Evolutionary conservation across 2,797 vertebrate species (phyloP).

Genomic region (Crenichthys baileyi): DNA sequence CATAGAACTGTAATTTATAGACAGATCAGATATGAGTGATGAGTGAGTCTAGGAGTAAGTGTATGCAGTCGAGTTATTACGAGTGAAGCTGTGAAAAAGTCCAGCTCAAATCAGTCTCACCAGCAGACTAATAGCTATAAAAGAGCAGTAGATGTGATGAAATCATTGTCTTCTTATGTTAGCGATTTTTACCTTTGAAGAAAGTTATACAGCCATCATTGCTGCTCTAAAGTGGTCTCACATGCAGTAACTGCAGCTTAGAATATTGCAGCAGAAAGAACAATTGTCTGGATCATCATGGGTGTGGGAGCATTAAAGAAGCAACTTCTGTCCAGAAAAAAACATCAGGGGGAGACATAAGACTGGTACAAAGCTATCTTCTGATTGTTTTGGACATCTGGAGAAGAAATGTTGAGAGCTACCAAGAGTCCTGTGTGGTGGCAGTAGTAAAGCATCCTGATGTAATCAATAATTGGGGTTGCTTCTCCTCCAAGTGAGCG

Average conservation of each 20-base stretch:
- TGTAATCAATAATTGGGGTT: too few species aligned
- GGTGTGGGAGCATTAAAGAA: background rate
- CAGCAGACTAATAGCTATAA: background rate
- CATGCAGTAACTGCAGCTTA: background rate
- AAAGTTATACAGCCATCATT: background rate
- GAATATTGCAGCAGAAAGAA: background rate
- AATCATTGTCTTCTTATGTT: background rate
- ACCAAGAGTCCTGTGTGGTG: too few species aligned
- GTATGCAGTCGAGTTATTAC: background rate
- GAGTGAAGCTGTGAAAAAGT: background rate
- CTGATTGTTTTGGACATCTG: too few species aligned
- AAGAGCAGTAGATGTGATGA: background rate
- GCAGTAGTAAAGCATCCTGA: too few species aligned
- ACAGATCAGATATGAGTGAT: conserved; percentile 35
- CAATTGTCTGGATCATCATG: background rate
- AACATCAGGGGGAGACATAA: background rate
- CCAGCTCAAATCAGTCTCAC: background rate
- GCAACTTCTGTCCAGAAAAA: background rate
- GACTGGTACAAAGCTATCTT: background rate
- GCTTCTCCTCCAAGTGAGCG: too few species aligned
- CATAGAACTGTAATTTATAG: conserved; percentile 63
- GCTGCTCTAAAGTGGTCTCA: background rate
- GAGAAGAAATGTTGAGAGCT: background rate
- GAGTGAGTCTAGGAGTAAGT: background rate
- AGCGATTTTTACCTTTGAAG: background rate